A percentile compares a stretch with the other conserved stretches of the same genome.
phyloP scores from a whole-genome alignment of 2,888 invertebrate genomes.

The Acheta domesticus region DNA sequence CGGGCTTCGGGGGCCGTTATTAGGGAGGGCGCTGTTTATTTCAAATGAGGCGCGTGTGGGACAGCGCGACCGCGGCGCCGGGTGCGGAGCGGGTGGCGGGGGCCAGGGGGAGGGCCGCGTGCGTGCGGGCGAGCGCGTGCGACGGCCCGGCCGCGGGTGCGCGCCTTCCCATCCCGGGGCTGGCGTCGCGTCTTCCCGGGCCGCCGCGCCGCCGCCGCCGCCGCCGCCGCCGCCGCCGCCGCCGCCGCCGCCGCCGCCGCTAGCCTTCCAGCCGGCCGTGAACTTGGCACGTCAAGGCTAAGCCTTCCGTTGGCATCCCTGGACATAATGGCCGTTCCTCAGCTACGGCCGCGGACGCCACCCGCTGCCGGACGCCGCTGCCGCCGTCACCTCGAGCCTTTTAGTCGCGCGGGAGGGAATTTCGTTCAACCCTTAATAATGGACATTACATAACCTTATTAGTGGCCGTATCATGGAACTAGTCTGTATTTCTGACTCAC shows the following conservation, averaged over 20 bases:
- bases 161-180: background rate
- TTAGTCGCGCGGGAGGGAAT: too few species aligned
- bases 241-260: too few species aligned
- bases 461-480: background rate
- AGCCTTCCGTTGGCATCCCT: conserved; percentile 18
- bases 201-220: background rate
- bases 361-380: background rate
- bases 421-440: too few species aligned
- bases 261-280: background rate
- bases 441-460: too few species aligned
- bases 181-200: background rate
- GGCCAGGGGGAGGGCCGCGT: background rate
- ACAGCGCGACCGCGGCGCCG: background rate
- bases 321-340: background rate
- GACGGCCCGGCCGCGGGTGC: background rate
- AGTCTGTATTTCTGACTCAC: too few species aligned
- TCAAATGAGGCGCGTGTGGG: conserved; percentile 10
- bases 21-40: conserved; percentile 3
- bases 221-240: too few species aligned
- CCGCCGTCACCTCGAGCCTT: background rate
- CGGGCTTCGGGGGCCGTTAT: background rate
- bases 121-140: background rate
- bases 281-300: conserved; percentile 18
- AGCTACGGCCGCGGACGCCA: background rate
- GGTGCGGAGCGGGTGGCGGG: background rate